A percentile compares a stretch with the other conserved stretches of the same genome.
These are phyloP conservation scores for Xiphydria camelus DNA, from an alignment of 2,888 invertebrate species.

Conservation along the genomic window DNA sequence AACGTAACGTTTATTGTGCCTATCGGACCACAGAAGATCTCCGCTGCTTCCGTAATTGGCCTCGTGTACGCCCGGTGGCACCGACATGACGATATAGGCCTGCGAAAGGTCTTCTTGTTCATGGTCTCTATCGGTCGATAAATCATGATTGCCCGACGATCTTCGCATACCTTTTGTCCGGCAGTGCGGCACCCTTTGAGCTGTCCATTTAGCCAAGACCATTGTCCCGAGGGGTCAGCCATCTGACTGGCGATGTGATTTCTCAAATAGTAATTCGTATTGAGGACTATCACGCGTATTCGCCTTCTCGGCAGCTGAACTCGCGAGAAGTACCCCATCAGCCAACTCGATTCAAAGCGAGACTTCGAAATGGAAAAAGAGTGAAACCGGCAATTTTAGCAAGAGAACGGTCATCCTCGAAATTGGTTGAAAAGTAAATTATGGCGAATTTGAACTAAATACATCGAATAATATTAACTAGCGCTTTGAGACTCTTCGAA, in stretches of 20 bases:
- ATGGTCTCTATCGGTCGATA: too few species aligned
- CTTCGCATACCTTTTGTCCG: slow-evolving; percentile 12
- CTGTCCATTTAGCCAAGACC: slow-evolving; percentile 6
- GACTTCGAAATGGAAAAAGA: neutral
- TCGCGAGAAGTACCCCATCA: slow-evolving; percentile 5
- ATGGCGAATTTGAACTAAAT: too few species aligned
- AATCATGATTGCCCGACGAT: too few species aligned
- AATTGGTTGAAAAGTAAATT: too few species aligned
- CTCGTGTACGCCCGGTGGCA: slow-evolving; percentile 7
- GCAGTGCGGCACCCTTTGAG: slow-evolving; percentile 5
- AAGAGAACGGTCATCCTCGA: too few species aligned
- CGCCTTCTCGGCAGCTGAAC: slow-evolving; percentile 1
- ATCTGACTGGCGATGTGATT: slow-evolving; percentile 9
- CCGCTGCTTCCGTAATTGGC: neutral
- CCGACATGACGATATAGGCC: slow-evolving; percentile 13
- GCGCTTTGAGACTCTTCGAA: too few species aligned
- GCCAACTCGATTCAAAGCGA: neutral
- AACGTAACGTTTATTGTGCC: slow-evolving; percentile 9
- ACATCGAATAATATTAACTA: too few species aligned
- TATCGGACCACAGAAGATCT: slow-evolving; percentile 2
- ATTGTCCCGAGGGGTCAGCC: slow-evolving; percentile 11
- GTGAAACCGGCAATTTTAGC: too few species aligned
- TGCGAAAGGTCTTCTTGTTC: too few species aligned
- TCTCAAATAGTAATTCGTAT: slow-evolving; percentile 11
- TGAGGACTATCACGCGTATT: slow-evolving; percentile 10